Evolutionary conservation across 2,113 vertebrate species (phyloP), one percentile per base, ranked within the genome.

Genomic region (Dicrurus megarhynchus): DNA sequence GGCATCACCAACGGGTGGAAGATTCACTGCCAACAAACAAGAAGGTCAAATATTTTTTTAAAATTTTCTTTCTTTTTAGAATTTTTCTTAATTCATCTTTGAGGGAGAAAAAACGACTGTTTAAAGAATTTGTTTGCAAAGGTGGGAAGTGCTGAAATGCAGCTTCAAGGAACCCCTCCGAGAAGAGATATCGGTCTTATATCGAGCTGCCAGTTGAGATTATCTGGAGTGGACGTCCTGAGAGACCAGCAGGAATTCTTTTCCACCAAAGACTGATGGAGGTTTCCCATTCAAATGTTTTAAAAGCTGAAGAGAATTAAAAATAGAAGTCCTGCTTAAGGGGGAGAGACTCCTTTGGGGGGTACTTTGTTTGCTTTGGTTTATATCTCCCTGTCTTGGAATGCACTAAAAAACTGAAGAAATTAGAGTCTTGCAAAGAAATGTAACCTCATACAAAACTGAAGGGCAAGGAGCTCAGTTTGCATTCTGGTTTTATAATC

Each of bases 261-360:
- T 95, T 84, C 87, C 44, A 97, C 97, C 87, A 49, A 97, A 97
- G 92, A 87, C 93, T 78, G 94, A 87, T 89, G 97, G 97, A 97
- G 88, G 86, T 83, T 96, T 96, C 95, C 90, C 91, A 88, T 92
- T 94, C 69, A 89, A 96, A 95, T 97, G 96, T 97, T 98, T 98
- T 95, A 97, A 98, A 98, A 98, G 97, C 97, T 98, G 97, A 78
- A 95, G 95, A 97, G 94, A 98, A 98, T 98, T 98, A 97, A 97
- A 98, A 97, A 97, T 95, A 97, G 97, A 95, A 97, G 77, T 57
- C 73, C 83, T 20, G 39, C n/a, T 84, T 94, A 88, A 91, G 95
- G 93, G 91, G 88, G 91, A 97, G 87, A 96, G 95, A 76, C 96
- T 95, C 98, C 97, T 97, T 84, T 90, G 96, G 97, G 97, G 82